These are phyloP conservation scores for Glyptemys insculpta DNA, from an alignment of 2,797 vertebrate species.

Conservation along the genomic window DNA sequence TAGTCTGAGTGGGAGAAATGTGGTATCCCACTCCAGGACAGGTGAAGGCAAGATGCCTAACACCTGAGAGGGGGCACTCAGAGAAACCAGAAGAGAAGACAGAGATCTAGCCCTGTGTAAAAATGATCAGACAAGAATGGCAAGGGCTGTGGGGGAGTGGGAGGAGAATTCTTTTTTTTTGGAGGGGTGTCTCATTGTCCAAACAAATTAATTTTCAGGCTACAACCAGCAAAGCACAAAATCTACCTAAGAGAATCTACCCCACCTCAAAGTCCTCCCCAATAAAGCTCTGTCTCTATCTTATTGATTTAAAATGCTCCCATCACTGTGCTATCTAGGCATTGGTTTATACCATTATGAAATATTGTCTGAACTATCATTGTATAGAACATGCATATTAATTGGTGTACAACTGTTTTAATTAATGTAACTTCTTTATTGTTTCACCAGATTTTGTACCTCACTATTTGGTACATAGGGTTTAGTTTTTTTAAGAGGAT, in stretches of 20 bases:
- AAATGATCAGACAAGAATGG: background rate
- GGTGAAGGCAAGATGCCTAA: background rate
- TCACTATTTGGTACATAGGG: constrained; percentile 7
- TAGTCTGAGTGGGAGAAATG: background rate
- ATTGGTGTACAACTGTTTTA: background rate
- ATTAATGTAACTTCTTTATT: background rate
- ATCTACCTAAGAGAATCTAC: background rate
- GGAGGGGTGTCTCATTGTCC: background rate
- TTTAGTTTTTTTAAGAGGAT: constrained; percentile 40
- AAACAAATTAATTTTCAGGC: background rate
- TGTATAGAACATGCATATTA: background rate
- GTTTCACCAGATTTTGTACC: constrained; percentile 7
- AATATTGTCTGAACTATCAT: background rate
- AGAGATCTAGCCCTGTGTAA: background rate
- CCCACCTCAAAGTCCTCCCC: background rate
- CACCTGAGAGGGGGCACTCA: background rate
- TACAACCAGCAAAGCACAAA: background rate
- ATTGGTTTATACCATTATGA: rapidly evolving
- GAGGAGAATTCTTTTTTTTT: background rate
- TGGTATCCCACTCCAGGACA: background rate
- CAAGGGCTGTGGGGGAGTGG: background rate
- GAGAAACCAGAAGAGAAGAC: background rate
- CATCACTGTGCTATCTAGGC: background rate
- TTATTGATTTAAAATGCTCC: background rate
- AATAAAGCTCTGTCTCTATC: background rate